Evolutionary conservation across 35 echinoderm and acorn worm genomes (phyloP).

Genomic region (Chiridota heheva): DNA sequence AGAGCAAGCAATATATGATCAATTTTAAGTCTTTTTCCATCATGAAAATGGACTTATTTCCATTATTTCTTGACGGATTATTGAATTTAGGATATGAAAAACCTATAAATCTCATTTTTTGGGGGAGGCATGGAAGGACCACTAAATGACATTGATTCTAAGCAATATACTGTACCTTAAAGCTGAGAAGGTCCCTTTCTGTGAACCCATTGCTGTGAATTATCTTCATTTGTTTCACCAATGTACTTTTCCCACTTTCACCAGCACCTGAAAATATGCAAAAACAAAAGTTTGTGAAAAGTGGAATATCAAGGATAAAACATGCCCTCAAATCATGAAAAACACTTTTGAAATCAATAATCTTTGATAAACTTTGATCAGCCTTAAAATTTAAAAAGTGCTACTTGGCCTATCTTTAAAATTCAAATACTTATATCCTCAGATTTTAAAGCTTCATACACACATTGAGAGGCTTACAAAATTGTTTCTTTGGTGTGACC

Average conservation of each 20-base stretch:
- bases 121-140: no score
- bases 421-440: background rate
- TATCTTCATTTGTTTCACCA: constrained; percentile 99
- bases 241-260: constrained; percentile 95
- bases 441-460: no score
- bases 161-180: constrained; percentile 76
- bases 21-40: no score
- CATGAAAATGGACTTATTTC: no score
- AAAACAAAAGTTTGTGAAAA: constrained; percentile 15
- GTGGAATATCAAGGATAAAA: background rate
- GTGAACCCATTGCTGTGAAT: constrained; percentile 98
- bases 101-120: no score
- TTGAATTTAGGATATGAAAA: no score
- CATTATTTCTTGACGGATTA: no score
- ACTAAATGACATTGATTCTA: no score
- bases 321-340: background rate
- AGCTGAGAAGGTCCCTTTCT: constrained; percentile 77
- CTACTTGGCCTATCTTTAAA: background rate
- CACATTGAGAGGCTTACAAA: no score
- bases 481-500: no score
- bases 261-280: constrained; percentile 74
- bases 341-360: background rate
- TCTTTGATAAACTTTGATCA: background rate
- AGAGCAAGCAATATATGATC: no score
- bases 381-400: background rate